Evolutionary conservation across 2,797 vertebrate genomes (phyloP).

Genomic region (Smutsia temminckii): DNA sequence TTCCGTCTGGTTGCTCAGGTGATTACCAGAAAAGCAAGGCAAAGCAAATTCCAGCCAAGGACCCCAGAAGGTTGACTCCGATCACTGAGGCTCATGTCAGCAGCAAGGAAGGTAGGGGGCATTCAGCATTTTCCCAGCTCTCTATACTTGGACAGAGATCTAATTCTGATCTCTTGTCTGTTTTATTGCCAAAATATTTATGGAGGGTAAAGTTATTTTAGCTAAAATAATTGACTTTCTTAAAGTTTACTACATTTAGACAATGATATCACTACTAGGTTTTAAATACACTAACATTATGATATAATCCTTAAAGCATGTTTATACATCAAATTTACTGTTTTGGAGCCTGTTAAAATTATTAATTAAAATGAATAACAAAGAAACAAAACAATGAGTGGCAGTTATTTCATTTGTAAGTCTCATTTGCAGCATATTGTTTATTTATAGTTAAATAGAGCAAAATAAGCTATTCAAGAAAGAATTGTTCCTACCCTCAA

Average conservation of each 20-base stretch:
- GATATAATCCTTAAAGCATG: slow-evolving; percentile 81
- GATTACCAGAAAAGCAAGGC: slow-evolving; percentile 18
- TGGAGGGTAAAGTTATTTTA: neutral
- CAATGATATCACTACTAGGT: slow-evolving; percentile 80
- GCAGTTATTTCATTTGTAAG: slow-evolving; percentile 60
- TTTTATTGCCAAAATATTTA: slow-evolving; percentile 60
- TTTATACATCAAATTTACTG: slow-evolving; percentile 77
- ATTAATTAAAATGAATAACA: slow-evolving; percentile 80
- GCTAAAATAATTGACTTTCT: slow-evolving; percentile 66
- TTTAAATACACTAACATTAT: slow-evolving; percentile 81
- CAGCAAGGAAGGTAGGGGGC: neutral
- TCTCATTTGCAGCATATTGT: slow-evolving; percentile 51
- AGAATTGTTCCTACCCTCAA: neutral
- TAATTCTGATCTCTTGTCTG: slow-evolving; percentile 54
- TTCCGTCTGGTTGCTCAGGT: neutral
- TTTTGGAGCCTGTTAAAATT: slow-evolving; percentile 79
- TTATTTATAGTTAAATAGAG: slow-evolving; percentile 49
- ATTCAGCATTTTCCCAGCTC: neutral
- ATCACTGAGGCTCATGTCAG: neutral
- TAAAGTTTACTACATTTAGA: slow-evolving; percentile 62
- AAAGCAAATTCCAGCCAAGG: neutral
- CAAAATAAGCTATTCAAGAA: neutral
- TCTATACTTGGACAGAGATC: slow-evolving; percentile 7
- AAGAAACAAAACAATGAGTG: slow-evolving; percentile 64
- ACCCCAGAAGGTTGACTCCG: neutral